Base-by-base conservation (phyloP, 2,888 invertebrate genomes). In the Blastobasis adustella region DNA sequence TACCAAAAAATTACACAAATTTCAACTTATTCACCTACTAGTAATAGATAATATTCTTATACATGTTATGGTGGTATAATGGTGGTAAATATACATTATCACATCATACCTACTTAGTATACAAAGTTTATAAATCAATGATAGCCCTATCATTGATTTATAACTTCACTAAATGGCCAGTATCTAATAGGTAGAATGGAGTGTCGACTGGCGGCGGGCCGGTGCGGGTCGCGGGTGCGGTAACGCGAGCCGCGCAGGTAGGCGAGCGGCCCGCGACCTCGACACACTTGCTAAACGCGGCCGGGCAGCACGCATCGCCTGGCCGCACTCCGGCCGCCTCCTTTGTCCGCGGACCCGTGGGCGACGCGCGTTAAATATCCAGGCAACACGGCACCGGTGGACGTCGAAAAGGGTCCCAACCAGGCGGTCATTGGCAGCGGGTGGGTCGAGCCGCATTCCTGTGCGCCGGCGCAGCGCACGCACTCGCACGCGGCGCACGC, bases 371-470 rank as follows among this genome's bases (percentile, higher is more conserved):
- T 76, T 76, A 76, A 75, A 73, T 68, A 70, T 76, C 76, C 76
- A 73, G 76, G 67, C 73, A 75, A 79, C 81, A 79, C 72, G 75
- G 73, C 76, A 69, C 78, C 71, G 76, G 77, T 69, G 63, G 73
- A 70, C 76, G 73, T 78, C 76, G 82, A 85, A 84, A 82, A 83
- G 66, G 75, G 81, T 81, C 83, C 84, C 81, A 79, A 68, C 73
- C 76, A 73, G 75, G 81, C 86, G 87, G 87, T 86, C 87, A 84
- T 85, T 86, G 87, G 85, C 86, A 81, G 86, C 84, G 82, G 81
- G 80, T 73, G 78, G 82, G 81, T 75, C 79, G 79, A 76, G 71
- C 85, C 81, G 80, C 86, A 86, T 86, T 86, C 87, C 85, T 83
- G 76, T 77, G 84, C 82, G 80, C 79, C 71, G 62, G 82, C 80